Base-by-base conservation (phyloP, 2,888 invertebrate species). In the Gerris lacustris region DNA sequence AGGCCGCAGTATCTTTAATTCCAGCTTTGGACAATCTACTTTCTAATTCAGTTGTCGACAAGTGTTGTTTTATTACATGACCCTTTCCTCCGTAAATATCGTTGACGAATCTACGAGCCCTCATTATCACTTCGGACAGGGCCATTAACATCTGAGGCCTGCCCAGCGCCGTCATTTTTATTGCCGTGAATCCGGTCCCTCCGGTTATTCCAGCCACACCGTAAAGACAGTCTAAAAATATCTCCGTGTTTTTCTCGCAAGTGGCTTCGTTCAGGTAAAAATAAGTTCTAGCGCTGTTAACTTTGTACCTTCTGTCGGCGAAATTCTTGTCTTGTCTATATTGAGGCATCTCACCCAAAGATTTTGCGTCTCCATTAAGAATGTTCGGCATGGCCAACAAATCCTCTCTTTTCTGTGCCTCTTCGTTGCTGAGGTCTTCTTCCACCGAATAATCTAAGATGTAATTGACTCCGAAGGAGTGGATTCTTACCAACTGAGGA, bases 371-470 rank as follows among this genome's bases (percentile, higher is more conserved):
- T 6, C 17, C 63, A 43, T 47, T 62, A 67, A 73, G 67, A 18
- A 66, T 66, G 44, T 75, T 75, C 17, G 75, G 72, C 31, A 72
- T 45, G 72, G 84, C 86, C 84, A 84, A 96, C 94, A 90, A 90
- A 81, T 96, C 89, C 87, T 96, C 96, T 75, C 92, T 88, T 80
- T 94, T 90, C 80, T 92, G 91, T 0, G 97, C 97, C 80, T 97
- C 92, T 79, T 96, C 95, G 78, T 92, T 89, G 15, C 90, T 86
- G 76, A 95, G 83, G 80, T 99, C 99, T 79, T 97, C 95, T 81
- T 99, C 99, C 0, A 96, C 99, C 72, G 96, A 97, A 83, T 98
- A 98, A 82, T 98, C 98, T 74, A 99, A 87, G 79, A 99, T 99
- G 67, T 97, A 94, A 81, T 98, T 98, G n/a, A 99, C 98, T 66